Evolutionary conservation across 1,140 invertebrate genomes (phyloP), one percentile per base, ranked within the genome.

Genomic region (Chionoecetes opilio): DNA sequence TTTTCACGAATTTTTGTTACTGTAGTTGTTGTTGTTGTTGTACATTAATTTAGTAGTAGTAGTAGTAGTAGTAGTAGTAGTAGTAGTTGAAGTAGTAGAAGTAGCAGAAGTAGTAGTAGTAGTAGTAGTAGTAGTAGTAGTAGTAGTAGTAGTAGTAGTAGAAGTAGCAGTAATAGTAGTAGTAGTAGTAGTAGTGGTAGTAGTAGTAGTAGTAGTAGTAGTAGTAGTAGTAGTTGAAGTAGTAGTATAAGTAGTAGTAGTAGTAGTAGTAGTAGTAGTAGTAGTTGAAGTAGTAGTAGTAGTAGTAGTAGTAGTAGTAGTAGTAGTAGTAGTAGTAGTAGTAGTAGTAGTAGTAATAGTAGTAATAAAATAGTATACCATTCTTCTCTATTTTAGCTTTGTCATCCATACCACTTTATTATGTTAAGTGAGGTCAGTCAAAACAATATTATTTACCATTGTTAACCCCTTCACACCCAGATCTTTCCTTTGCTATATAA

Each of bases 121-220:
- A 75, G 8, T 11, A 75, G 0, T n/a, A n/a, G 26, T n/a, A n/a
- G 63, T 75, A n/a, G 26, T n/a, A 8, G 26, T 75, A 75, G 63
- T 75, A 75, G 63, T n/a, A 75, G 21, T n/a, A 75, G 63, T 75
- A 75, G 63, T n/a, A 75, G 6, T 75, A 75, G 63, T 21, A 75
- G 21, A n/a, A 21, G 21, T 26, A 75, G 53, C 21, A 75, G 53
- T 21, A n/a, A n/a, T 75, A 21, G 63, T 75, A n/a, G 21, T 75
- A 75, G 63, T 17, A n/a, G 63, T 75, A n/a, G 5, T 8, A 75
- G 63, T 75, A 75, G 26, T 75, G n/a, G 63, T 75, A 75, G 21
- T 75, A 75, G 63, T 75, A 75, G 63, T 75, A 75, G 63, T 75
- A 75, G 5, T 75, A 75, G 63, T 75, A 75, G n/a, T 75, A 75